Base-by-base conservation (phyloP, 37 sponge, comb jelly and placozoan species). In the Chondrilla cf. caribensis region DNA sequence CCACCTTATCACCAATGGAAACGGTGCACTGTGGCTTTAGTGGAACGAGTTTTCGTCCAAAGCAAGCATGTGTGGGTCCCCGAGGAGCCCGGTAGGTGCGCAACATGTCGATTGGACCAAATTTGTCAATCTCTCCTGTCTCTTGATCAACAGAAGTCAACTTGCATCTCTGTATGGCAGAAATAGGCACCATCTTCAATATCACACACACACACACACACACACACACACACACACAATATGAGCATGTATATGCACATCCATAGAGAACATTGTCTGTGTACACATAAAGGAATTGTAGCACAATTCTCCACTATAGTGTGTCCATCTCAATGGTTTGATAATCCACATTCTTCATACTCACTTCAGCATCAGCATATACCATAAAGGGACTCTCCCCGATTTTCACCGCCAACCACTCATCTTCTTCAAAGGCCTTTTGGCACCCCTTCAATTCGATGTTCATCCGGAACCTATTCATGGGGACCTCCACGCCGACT, bases 81-180 rank as follows among this genome's bases (percentile, higher is more conserved):
- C 40, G 42, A 11, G 94, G 91, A 28, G 94, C 94, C 22, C 91
- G 22, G 80, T 90, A 94, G 5, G 59, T 76, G 41, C 94, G 47
- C 41, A 94, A 66, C 28, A 90, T 81, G 39, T 94, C 91, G 24
- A 94, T 81, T 25, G 94, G 94, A n/a, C 91, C 91, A 40, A 85
- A 14, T 70, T 94, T 94, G 70, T 90, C 91, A 35, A 33, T 39
- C 26, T 80, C 87, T 17, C 89, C 92, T 18, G 89, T 92, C 28
- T 82, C 83, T 47, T 92, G 92, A 80, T 93, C 77, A 25, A 89
- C 59, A 7, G 85, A 79, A 21, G 93, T 89, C 88, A 93, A 58
- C 79, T 93, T 93, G 70, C 94, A 93, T 15, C 91, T 78, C 94
- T 90, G 58, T 31, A 38, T 24, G 29, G 37, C 58, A 51, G 58